A percentile compares a stretch with the other conserved stretches of the same genome.
These are phyloP conservation scores for Polia nebulosa DNA, from an alignment of 2,888 invertebrate genomes.

Conservation along the genomic window DNA sequence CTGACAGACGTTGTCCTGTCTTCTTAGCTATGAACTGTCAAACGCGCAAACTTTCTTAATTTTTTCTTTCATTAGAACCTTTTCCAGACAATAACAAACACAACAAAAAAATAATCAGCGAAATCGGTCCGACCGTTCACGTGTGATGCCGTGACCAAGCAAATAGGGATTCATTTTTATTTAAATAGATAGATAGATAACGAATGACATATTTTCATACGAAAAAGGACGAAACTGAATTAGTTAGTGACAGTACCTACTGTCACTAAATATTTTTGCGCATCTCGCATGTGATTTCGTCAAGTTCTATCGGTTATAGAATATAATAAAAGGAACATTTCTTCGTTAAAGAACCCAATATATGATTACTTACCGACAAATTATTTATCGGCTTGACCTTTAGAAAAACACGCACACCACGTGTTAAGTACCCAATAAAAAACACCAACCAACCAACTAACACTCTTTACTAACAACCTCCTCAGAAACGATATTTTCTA, in stretches of 20 bases:
- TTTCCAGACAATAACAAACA: too few species aligned
- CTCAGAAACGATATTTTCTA: constrained; percentile 39
- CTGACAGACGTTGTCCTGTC: too few species aligned
- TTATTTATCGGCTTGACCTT: constrained; percentile 22
- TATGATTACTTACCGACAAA: not conserved
- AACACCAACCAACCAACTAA: constrained; percentile 19
- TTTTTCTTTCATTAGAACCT: too few species aligned
- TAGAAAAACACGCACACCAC: constrained; percentile 13
- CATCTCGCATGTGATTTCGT: not conserved
- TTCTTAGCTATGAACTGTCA: too few species aligned
- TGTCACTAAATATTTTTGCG: too few species aligned
- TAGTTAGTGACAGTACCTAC: not conserved
- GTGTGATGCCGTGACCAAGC: too few species aligned
- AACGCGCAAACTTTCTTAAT: too few species aligned
- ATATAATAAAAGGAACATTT: not conserved
- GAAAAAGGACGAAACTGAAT: not conserved
- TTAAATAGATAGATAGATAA: too few species aligned
- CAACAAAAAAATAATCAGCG: too few species aligned
- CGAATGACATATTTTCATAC: not conserved
- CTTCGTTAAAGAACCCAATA: not conserved
- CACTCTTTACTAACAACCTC: constrained; percentile 19
- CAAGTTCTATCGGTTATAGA: too few species aligned
- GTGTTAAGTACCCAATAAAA: constrained; percentile 32
- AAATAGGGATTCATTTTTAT: too few species aligned
- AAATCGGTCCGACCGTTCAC: too few species aligned